A percentile compares a stretch with the other conserved stretches of the same genome.
Conservation (phyloP, 1,140 invertebrate genomes). For the Nylanderia fulva region DNA sequence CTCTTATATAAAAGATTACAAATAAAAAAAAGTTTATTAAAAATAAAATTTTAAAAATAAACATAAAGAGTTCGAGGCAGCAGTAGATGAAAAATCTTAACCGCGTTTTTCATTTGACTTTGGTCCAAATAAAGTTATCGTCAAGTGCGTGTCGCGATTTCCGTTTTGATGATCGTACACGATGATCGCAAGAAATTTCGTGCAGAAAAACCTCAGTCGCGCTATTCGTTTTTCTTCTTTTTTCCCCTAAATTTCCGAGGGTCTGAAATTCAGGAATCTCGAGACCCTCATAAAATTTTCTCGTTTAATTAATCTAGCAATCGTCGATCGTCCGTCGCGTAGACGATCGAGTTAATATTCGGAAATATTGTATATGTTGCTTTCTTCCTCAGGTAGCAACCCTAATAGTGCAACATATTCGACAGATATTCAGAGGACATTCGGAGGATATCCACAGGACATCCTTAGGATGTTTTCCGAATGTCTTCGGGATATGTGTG, state of each 20-base stretch:
- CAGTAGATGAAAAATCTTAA: neutral
- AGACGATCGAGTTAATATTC: conserved; percentile 27
- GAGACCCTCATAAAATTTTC: conserved; percentile 3
- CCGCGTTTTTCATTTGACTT: neutral
- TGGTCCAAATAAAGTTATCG: neutral
- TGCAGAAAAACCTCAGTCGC: conserved; percentile 2
- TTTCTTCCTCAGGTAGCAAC: too few relatives aligned
- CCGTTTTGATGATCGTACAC: conserved; percentile 21
- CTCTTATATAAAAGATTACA: too few relatives aligned
- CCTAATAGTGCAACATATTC: too few relatives aligned
- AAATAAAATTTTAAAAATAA: too few relatives aligned
- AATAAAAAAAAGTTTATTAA: too few relatives aligned
- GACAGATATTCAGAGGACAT: too few relatives aligned
- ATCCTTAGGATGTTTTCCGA: too few relatives aligned
- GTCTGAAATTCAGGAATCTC: neutral
- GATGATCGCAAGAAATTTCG: conserved; percentile 51
- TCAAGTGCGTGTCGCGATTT: neutral
- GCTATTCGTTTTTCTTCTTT: conserved; percentile 30
- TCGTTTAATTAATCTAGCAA: conserved; percentile 47
- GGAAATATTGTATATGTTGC: neutral
- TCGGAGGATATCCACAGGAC: too few relatives aligned
- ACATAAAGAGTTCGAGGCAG: too few relatives aligned
- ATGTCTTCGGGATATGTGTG: too few relatives aligned
- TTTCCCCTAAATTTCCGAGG: conserved; percentile 16
- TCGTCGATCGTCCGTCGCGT: conserved; percentile 10